Evolutionary conservation across 2,113 vertebrate species (phyloP).

Genomic region (Takifugu bimaculatus): DNA sequence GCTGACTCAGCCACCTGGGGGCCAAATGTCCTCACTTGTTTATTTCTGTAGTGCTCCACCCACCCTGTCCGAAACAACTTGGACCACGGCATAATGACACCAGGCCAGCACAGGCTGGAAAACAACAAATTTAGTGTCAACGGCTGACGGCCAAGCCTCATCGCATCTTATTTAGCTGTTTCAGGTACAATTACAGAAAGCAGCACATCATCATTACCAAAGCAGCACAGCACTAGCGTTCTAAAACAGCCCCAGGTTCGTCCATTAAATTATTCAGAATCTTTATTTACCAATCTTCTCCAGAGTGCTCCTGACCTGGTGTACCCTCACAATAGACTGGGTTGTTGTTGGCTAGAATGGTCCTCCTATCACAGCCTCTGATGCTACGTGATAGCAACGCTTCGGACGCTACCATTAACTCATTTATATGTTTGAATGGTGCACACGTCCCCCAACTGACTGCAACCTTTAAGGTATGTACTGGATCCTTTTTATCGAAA

Average conservation of each 20-base stretch:
- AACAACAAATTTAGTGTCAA: slow-evolving; percentile 21
- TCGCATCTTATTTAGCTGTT: too few relatives aligned
- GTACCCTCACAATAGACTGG: not conserved
- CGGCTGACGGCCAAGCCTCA: not conserved
- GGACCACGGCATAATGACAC: slow-evolving; percentile 29
- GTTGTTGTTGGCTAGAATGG: not conserved
- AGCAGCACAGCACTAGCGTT: not conserved
- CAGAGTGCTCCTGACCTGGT: slow-evolving; percentile 13
- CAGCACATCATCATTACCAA: not conserved
- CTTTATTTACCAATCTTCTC: not conserved
- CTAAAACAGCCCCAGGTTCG: slow-evolving; percentile 10
- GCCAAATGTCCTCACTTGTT: slow-evolving; percentile 64
- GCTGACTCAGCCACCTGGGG: slow-evolving; percentile 69
- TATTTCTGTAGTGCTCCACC: slow-evolving; percentile 58
- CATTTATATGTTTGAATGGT: too few relatives aligned
- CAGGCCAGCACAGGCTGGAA: slow-evolving; percentile 35
- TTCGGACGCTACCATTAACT: too few relatives aligned
- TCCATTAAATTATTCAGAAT: slow-evolving; percentile 41
- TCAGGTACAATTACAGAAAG: not conserved
- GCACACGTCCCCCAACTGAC: not conserved
- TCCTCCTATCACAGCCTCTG: too few relatives aligned
- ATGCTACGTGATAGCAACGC: too few relatives aligned
- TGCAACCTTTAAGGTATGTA: not conserved
- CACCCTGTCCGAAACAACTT: slow-evolving; percentile 59
- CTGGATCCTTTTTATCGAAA: too few relatives aligned